Percentiles rank a stretch among this genome's conserved stretches.
These are phyloP conservation scores for Syndactyla subalaris DNA, from an alignment of 2,797 vertebrate species.

Conservation along the genomic window DNA sequence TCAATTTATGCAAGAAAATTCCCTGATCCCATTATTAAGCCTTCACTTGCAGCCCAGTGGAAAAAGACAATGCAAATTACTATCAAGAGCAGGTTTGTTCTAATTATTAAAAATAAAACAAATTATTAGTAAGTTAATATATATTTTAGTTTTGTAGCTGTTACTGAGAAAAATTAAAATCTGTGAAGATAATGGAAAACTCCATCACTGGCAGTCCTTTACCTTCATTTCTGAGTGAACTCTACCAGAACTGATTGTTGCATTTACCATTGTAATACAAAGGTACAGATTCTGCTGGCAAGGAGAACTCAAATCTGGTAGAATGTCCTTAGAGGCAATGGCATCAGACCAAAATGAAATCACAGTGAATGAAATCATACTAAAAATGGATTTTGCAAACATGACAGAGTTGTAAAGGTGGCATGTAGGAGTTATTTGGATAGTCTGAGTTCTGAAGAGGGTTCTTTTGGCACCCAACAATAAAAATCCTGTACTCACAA, in stretches of 20 bases:
- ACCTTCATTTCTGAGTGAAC: neutral
- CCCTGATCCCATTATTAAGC: neutral
- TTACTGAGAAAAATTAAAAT: neutral
- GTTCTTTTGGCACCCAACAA: neutral
- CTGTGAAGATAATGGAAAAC: neutral
- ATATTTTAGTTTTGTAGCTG: neutral
- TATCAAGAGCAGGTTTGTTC: neutral
- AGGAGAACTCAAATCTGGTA: neutral
- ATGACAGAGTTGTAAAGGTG: rapidly evolving
- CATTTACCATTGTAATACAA: neutral
- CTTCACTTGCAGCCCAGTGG: neutral
- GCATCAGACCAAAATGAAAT: neutral
- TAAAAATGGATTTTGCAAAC: neutral
- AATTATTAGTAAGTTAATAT: neutral
- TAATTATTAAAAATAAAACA: neutral
- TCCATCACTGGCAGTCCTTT: neutral
- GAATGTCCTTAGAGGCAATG: neutral
- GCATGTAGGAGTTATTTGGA: neutral
- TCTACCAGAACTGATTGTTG: neutral
- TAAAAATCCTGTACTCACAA: neutral
- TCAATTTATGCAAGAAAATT: neutral
- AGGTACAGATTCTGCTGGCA: neutral
- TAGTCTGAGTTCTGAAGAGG: neutral
- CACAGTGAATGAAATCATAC: neutral
- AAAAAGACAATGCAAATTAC: neutral